Evolutionary conservation across 2,888 invertebrate genomes (phyloP).

Genomic region (Scelioninae gen. 1): DNA sequence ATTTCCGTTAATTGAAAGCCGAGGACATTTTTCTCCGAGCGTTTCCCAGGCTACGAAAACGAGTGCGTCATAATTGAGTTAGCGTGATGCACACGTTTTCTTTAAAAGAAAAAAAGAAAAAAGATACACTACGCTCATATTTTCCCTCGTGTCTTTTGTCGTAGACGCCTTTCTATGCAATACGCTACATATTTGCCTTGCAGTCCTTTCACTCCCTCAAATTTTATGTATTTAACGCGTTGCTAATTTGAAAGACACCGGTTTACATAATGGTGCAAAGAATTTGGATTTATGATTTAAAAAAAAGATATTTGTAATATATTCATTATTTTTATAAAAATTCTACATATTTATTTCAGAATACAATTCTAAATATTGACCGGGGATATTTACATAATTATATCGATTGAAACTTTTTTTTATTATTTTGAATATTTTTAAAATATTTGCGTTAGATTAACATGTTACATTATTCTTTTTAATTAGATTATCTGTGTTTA

Average conservation of each 20-base stretch:
- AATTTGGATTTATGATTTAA: conserved; percentile 36
- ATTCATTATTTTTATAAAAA: too few relatives aligned
- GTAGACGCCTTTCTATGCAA: conserved; percentile 48
- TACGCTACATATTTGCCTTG: conserved; percentile 42
- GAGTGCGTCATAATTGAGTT: conserved; percentile 84
- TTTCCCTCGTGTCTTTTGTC: conserved; percentile 61
- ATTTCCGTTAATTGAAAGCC: conserved; percentile 82
- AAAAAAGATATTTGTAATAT: not conserved
- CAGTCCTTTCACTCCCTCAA: conserved; percentile 57
- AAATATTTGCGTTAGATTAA: too few relatives aligned
- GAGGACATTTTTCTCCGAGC: conserved; percentile 81
- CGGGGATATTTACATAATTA: too few relatives aligned
- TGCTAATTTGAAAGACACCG: conserved; percentile 65
- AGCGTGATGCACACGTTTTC: conserved; percentile 79
- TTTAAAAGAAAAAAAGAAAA: conserved; percentile 64
- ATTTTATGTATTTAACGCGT: conserved; percentile 67
- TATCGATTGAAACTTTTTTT: too few relatives aligned
- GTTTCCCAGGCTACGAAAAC: conserved; percentile 83
- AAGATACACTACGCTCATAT: conserved; percentile 64
- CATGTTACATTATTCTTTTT: too few relatives aligned
- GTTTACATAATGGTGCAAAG: conserved; percentile 50
- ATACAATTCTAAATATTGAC: too few relatives aligned
- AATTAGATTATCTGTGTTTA: too few relatives aligned
- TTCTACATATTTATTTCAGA: too few relatives aligned
- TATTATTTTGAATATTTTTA: too few relatives aligned